Conservation (phyloP, 2,888 invertebrate species). For the Dexiosoma caninum region DNA sequence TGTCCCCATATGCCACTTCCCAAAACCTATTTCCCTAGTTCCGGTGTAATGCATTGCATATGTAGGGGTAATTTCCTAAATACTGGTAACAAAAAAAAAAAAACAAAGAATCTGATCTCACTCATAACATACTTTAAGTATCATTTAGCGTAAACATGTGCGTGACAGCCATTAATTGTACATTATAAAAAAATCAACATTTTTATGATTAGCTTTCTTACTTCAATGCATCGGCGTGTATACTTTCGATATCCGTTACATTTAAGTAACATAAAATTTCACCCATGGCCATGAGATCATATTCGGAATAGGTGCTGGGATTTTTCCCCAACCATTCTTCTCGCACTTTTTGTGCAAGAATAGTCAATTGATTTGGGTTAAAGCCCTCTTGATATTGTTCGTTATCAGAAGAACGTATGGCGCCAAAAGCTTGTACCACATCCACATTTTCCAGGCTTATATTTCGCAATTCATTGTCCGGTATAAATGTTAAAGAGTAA, state of each 20-base stretch:
- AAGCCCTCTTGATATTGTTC: constrained; percentile 49
- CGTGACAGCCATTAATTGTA: too few relatives aligned
- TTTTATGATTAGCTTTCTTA: constrained; percentile 27
- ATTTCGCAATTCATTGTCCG: constrained; percentile 79
- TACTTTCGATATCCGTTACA: constrained; percentile 79
- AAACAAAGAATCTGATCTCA: too few relatives aligned
- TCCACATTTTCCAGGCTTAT: constrained; percentile 80
- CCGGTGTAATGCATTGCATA: too few relatives aligned
- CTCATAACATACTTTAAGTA: too few relatives aligned
- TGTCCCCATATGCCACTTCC: too few relatives aligned
- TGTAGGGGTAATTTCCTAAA: too few relatives aligned
- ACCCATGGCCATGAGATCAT: constrained; percentile 79
- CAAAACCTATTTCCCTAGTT: too few relatives aligned
- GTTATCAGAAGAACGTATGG: constrained; percentile 72
- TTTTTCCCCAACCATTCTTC: constrained; percentile 80
- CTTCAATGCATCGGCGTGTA: constrained; percentile 79
- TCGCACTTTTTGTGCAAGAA: constrained; percentile 79
- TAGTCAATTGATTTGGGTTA: constrained; percentile 72
- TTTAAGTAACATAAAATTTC: constrained; percentile 81
- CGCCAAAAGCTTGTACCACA: constrained; percentile 80
- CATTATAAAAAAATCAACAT: too few relatives aligned
- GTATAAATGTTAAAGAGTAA: constrained; percentile 75
- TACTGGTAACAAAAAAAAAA: too few relatives aligned
- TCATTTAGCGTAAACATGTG: too few relatives aligned
- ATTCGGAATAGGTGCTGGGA: constrained; percentile 80